Percentiles rank a stretch among this genome's conserved stretches.
Conservation (phyloP, 2,888 invertebrate genomes). For the Dromius quadrimaculatus region DNA sequence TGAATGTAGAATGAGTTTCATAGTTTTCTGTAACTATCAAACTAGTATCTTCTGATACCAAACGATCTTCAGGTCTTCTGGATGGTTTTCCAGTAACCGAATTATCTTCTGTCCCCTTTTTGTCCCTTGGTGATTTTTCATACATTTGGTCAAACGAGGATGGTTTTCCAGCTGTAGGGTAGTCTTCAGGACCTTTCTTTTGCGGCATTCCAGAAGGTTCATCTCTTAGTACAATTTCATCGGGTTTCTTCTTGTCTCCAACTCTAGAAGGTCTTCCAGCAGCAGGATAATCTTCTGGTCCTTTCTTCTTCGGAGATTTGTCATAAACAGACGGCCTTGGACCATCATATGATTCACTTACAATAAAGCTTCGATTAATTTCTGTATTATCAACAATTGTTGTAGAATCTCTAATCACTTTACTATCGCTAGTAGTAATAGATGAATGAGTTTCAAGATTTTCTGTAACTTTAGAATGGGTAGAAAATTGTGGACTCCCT, state of each 20-base stretch:
- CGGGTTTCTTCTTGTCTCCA: background rate
- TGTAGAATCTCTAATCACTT: constrained; percentile 29
- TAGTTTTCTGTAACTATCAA: constrained; percentile 56
- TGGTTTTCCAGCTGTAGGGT: constrained; percentile 11
- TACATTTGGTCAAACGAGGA: background rate
- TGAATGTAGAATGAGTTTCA: constrained; percentile 58
- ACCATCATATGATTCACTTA: constrained; percentile 19
- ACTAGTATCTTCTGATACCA: background rate
- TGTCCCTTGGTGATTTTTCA: no score
- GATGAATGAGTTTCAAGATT: constrained; percentile 23
- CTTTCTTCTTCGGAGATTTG: constrained; percentile 57
- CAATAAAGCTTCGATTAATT: constrained; percentile 2
- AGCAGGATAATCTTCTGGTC: constrained; percentile 5
- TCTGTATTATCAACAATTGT: constrained; percentile 26
- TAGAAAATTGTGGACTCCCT: background rate
- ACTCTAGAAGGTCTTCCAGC: constrained; percentile 8
- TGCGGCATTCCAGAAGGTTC: background rate
- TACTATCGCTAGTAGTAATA: constrained; percentile 18
- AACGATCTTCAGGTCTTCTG: constrained; percentile 59
- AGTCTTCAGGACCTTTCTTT: constrained; percentile 8
- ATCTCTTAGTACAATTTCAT: background rate
- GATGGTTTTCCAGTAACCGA: constrained; percentile 47
- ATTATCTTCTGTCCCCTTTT: constrained; percentile 59
- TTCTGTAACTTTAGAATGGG: constrained; percentile 33
- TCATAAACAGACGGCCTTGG: no score